Conservation (phyloP, 2,888 invertebrate genomes). For the Drepana falcataria region DNA sequence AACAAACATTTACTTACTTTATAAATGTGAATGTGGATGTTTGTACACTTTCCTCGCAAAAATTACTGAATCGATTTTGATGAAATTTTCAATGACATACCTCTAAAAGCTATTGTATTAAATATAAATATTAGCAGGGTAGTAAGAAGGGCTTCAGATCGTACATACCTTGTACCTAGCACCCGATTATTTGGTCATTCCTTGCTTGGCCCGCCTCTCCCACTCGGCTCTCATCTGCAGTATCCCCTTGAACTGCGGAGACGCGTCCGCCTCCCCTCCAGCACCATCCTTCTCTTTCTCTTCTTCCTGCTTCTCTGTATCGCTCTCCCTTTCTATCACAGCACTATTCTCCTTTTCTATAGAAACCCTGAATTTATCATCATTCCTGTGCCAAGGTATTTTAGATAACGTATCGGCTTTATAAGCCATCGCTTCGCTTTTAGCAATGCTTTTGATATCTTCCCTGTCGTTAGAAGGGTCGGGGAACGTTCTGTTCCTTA, state of each 20-base stretch:
- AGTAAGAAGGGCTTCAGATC: too few species aligned
- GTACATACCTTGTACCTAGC: conserved; percentile 52
- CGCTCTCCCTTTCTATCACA: conserved; percentile 65
- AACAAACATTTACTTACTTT: too few species aligned
- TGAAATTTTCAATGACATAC: too few species aligned
- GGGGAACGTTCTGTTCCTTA: conserved; percentile 71
- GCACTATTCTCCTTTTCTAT: conserved; percentile 59
- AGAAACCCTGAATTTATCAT: conserved; percentile 52
- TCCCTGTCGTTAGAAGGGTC: conserved; percentile 71
- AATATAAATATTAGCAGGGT: too few species aligned
- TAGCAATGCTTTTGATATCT: conserved; percentile 62
- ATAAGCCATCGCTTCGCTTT: conserved; percentile 59
- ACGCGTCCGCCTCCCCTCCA: conserved; percentile 56
- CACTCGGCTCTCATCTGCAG: conserved; percentile 87
- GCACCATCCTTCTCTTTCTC: conserved; percentile 48
- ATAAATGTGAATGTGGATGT: too few species aligned
- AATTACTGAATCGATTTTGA: too few species aligned
- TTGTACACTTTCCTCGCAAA: too few species aligned
- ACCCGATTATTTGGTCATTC: conserved; percentile 79
- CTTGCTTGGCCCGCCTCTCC: conserved; percentile 87
- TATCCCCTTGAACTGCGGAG: conserved; percentile 83
- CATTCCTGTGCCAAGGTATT: conserved; percentile 64
- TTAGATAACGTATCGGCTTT: conserved; percentile 69
- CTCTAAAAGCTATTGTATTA: too few species aligned
- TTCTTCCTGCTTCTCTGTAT: conserved; percentile 48